phyloP scores from a whole-genome alignment of 2,888 invertebrate genomes.

The Drosophila infuscata region DNA sequence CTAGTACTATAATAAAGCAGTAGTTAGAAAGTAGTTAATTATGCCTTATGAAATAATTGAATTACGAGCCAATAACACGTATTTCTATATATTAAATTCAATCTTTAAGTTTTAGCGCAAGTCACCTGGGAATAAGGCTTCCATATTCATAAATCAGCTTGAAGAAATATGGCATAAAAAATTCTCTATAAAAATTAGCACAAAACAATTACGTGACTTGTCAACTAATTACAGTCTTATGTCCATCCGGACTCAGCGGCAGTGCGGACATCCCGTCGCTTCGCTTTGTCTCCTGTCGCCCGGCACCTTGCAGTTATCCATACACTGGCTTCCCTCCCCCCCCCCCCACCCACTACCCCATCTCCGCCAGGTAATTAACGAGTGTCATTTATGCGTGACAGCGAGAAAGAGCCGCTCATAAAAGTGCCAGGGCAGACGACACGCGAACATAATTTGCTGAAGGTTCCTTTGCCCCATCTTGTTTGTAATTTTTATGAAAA shows the following conservation, averaged over 20 bases:
- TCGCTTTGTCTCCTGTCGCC: constrained; percentile 36
- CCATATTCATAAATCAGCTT: constrained; percentile 20
- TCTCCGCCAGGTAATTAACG: constrained; percentile 69
- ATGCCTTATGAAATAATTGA: not conserved
- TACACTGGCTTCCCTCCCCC: not conserved
- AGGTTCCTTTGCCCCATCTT: constrained; percentile 19
- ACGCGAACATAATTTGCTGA: constrained; percentile 76
- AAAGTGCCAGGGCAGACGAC: constrained; percentile 68
- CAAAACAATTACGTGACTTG: constrained; percentile 81
- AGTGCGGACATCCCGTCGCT: constrained; percentile 44
- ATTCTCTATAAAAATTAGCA: constrained; percentile 44
- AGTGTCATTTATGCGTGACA: constrained; percentile 70
- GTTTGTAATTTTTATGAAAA: constrained; percentile 69
- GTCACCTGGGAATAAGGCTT: not conserved
- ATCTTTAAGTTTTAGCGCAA: not conserved
- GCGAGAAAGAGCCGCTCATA: constrained; percentile 64
- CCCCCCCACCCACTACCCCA: not conserved
- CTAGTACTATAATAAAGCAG: not conserved
- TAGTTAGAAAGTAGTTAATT: not conserved
- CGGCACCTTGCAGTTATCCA: constrained; percentile 10
- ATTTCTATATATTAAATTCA: not conserved
- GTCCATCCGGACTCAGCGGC: constrained; percentile 43
- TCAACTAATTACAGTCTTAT: constrained; percentile 81
- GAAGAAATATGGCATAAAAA: constrained; percentile 3
- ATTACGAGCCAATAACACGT: not conserved